Evolutionary conservation across 2,797 vertebrate species (phyloP), one percentile per base, ranked within the genome.

Genomic region (Hemibagrus guttatus): DNA sequence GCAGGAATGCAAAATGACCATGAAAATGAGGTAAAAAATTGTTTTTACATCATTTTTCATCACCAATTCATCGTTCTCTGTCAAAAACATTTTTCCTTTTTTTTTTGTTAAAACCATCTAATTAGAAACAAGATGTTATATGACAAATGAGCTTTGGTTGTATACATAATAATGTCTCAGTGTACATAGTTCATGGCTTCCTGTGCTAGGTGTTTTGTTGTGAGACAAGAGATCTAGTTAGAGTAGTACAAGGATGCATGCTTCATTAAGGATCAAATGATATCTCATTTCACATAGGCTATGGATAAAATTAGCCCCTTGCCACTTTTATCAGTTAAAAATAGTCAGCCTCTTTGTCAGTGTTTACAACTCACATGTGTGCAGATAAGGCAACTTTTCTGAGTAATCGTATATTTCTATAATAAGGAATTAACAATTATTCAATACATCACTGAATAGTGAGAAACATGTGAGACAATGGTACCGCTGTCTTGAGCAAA

Each of bases 271-370:
- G 78, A 68, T 90, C 81, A 88, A 58, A 79, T 89, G 56, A 86
- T 84, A 81, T 84, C 84, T 28, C 28, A 75, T 84, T 84, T 86
- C 64, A 72, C 74, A 63, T 6, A 17, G 58, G 26, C 49, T 66
- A 68, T 52, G 80, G 56, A 56, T 86, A 89, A 89, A 89, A 74
- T 87, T 86, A 89, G 85, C 85, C 84, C 54, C 21, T 75, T 84
- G 63, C 58, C 85, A 81, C 63, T 39, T 75, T 75, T 79, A 39
- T 75, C 79, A 83, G 71, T 76, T 86, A 75, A 35, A 56, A 31
- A 84, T 61, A 16, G 31, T 61, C 2, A 49, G 54, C 21, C 46
- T 14, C 68, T 84, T 88, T 79, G 26, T 82, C 74, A 14, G 56
- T 69, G 75, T 66, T 82, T n/a, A 49, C n/a, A 54, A 3, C 79